A percentile compares a stretch with the other conserved stretches of the same genome.
phyloP scores from a whole-genome alignment of 2,113 vertebrate genomes.

The Pteruthius melanotis region DNA sequence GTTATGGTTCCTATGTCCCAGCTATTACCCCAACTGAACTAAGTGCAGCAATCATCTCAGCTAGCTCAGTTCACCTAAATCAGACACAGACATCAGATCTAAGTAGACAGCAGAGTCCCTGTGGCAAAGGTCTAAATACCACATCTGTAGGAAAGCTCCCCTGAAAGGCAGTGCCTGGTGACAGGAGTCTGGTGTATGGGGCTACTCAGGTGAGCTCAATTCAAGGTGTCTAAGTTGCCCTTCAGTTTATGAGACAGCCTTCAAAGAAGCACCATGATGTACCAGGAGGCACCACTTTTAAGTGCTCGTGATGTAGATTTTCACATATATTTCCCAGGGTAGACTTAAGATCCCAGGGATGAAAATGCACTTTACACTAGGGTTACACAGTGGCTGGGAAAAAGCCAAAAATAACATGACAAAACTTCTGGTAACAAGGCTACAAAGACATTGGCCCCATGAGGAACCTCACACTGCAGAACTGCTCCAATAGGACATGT shows the following conservation, averaged over 20 bases:
- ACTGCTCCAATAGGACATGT: rapidly evolving
- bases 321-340: rapidly evolving
- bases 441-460: not conserved
- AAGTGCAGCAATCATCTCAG: not conserved
- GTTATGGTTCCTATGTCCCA: not conserved
- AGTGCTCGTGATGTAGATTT: not conserved
- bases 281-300: not conserved
- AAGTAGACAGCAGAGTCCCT: not conserved
- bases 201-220: not conserved
- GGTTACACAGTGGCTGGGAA: not conserved
- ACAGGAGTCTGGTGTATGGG: not conserved
- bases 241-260: not conserved
- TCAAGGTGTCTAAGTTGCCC: not conserved
- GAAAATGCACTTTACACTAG: not conserved
- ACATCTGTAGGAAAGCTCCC: not conserved
- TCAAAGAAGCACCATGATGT: not conserved
- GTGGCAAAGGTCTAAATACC: not conserved
- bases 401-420: not conserved
- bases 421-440: not conserved
- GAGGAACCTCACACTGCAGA: not conserved
- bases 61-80: not conserved
- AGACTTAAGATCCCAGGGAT: not conserved
- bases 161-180: not conserved
- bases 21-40: not conserved
- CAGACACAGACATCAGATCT: not conserved